A percentile compares a stretch with the other conserved stretches of the same genome.
Evolutionary conservation across 2,113 vertebrate species (phyloP).

Genomic region (Isichthys henryi): DNA sequence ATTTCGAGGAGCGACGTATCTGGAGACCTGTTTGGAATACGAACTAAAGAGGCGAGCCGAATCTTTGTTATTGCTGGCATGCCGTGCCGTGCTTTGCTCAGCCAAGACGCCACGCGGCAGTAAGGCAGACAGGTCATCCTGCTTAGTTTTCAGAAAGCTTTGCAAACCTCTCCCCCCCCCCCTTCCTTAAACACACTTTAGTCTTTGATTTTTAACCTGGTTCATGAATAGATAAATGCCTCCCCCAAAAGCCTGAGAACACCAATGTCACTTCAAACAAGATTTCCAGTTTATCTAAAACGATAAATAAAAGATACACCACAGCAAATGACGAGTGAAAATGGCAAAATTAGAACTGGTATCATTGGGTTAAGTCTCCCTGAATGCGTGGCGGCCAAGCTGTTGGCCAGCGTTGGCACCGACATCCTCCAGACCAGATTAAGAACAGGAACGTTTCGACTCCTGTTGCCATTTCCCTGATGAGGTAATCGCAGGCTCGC

Average conservation of each 20-base stretch:
- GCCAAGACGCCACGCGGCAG: neutral
- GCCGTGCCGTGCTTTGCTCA: neutral
- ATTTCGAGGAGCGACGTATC: neutral
- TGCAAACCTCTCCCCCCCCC: neutral
- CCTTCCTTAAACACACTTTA: neutral
- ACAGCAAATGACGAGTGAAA: neutral
- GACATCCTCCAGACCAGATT: neutral
- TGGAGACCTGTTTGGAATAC: neutral
- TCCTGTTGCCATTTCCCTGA: conserved; percentile 5
- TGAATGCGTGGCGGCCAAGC: neutral
- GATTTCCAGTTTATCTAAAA: neutral
- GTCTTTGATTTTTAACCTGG: neutral
- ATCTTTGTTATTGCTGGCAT: neutral
- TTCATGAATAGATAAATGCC: neutral
- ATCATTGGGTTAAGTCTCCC: neutral
- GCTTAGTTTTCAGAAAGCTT: neutral
- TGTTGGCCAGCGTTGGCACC: neutral
- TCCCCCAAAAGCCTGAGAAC: neutral
- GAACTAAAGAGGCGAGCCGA: neutral
- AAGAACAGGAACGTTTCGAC: neutral
- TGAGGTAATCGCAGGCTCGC: neutral
- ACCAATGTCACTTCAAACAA: neutral
- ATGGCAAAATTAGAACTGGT: neutral
- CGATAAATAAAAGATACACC: neutral
- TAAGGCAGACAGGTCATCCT: neutral